Conservation (phyloP, 1,140 invertebrate species). For the Ectropis grisescens region DNA sequence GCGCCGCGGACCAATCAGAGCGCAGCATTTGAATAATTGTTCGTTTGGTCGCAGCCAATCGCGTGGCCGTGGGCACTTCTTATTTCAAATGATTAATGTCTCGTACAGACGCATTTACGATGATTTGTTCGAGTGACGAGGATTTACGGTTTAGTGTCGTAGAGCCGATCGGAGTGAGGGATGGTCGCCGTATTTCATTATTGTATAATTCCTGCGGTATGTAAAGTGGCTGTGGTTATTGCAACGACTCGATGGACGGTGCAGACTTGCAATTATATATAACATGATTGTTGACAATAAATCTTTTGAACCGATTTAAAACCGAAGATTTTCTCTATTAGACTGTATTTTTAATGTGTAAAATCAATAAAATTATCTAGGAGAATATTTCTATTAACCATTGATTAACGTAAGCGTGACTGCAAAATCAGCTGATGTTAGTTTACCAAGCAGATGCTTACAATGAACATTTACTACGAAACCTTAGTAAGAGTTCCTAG, state of each 20-base stretch:
- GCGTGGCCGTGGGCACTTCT: slow-evolving; percentile 35
- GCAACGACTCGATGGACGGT: background rate
- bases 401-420: no score
- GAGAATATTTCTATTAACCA: no score
- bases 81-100: slow-evolving; percentile 54
- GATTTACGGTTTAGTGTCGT: slow-evolving; percentile 45
- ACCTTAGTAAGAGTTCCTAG: no score
- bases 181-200: slow-evolving; percentile 20
- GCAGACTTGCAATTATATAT: no score
- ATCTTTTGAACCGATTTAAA: no score
- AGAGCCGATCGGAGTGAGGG: slow-evolving; percentile 10
- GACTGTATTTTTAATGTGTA: no score
- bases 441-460: no score
- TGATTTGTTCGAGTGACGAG: slow-evolving; percentile 45
- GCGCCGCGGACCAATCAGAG: slow-evolving; percentile 31
- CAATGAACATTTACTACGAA: no score
- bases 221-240: slow-evolving; percentile 13
- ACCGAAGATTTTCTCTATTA: no score
- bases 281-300: no score
- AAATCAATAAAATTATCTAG: no score
- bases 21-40: slow-evolving; percentile 56
- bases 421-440: no score
- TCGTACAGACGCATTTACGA: slow-evolving; percentile 42
- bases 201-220: slow-evolving; percentile 20
- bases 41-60: slow-evolving; percentile 41